Conservation (phyloP, 92 coral and sea anemone genomes). For the Paragorgia papillata region DNA sequence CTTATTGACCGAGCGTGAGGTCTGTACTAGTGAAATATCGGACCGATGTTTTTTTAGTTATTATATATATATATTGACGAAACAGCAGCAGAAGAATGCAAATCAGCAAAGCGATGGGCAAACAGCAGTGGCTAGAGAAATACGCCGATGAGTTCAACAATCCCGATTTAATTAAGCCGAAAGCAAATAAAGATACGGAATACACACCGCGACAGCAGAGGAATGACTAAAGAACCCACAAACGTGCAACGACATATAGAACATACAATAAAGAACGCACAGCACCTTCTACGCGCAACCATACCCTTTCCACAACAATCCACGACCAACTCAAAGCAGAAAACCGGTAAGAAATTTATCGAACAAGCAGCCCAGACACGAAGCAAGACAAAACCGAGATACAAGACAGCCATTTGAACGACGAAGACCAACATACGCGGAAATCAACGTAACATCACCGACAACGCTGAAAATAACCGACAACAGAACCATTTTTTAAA, state of each 20-base stretch:
- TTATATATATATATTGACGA: no score
- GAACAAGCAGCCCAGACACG: neutral
- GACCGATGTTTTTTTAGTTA: no score
- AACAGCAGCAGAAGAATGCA: neutral
- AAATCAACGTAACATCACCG: neutral
- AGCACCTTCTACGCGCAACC: neutral
- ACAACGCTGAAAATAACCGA: neutral
- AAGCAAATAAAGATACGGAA: neutral
- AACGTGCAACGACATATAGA: neutral
- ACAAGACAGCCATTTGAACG: neutral
- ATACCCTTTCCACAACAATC: neutral
- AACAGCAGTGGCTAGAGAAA: constrained; percentile 5
- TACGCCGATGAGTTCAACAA: neutral
- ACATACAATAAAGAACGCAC: neutral
- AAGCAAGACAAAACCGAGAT: neutral
- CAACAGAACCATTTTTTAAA: constrained; percentile 5
- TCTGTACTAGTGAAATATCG: no score
- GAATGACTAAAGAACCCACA: neutral
- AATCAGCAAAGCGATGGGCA: constrained; percentile 1
- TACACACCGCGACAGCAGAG: neutral
- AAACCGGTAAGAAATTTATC: neutral
- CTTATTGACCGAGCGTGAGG: no score
- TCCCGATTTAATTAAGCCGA: neutral
- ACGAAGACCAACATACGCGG: neutral
- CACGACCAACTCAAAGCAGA: neutral